Evolutionary conservation across 2,113 vertebrate genomes (phyloP).

Genomic region (Albula goreensis): DNA sequence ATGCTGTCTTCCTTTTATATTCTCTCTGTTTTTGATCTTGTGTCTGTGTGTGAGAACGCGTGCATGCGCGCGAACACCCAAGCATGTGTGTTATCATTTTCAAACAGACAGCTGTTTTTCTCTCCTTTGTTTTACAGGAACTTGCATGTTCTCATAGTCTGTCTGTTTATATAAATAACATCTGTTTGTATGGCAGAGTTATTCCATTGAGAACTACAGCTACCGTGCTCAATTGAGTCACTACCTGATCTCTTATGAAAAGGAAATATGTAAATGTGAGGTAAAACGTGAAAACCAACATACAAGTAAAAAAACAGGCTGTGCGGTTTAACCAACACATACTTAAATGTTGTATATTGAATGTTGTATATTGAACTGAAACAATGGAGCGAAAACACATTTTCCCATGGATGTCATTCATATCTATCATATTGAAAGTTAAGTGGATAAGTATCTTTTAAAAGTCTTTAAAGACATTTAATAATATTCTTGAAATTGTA

Average conservation of each 20-base stretch:
- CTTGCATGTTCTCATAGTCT: background rate
- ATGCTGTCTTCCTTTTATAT: no score
- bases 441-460: background rate
- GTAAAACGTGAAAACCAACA: background rate
- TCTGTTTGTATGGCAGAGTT: background rate
- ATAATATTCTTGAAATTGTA: no score
- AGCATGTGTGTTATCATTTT: background rate
- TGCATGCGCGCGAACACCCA: background rate
- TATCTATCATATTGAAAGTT: no score
- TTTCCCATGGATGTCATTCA: background rate
- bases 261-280: background rate
- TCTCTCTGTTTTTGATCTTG: background rate
- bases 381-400: background rate
- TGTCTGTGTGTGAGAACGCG: background rate
- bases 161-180: slow-evolving; percentile 8
- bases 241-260: background rate
- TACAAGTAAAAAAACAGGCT: no score
- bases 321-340: no score
- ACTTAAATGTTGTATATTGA: no score
- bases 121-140: background rate
- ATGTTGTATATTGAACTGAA: background rate
- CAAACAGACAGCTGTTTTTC: slow-evolving; percentile 3
- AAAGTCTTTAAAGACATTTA: background rate
- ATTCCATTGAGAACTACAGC: background rate
- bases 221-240: background rate